These are phyloP conservation scores for Cetoscarus ocellatus DNA, from an alignment of 2,797 vertebrate genomes.

Conservation along the genomic window DNA sequence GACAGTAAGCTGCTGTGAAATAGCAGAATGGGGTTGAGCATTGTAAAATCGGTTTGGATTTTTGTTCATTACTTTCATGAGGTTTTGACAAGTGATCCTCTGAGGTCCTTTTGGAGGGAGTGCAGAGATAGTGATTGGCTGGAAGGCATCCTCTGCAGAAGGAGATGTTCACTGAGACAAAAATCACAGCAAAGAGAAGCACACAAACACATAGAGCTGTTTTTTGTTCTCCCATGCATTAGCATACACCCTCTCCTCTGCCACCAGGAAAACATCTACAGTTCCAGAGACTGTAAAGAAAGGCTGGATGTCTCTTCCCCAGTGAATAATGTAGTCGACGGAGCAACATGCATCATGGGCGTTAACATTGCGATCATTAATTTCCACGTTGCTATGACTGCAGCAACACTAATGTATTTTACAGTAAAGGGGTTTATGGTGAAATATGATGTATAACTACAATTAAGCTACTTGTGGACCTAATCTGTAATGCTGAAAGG, in stretches of 20 bases:
- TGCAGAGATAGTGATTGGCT: constrained; percentile 44
- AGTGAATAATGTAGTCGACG: constrained; percentile 32
- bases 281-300: constrained; percentile 14
- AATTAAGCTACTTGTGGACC: background rate
- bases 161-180: constrained; percentile 32
- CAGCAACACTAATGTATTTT: background rate
- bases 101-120: constrained; percentile 42
- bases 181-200: constrained; percentile 36
- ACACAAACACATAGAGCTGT: constrained; percentile 32
- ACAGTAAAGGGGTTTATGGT: too few relatives aligned
- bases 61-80: constrained; percentile 59
- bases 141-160: constrained; percentile 41
- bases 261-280: constrained; percentile 43
- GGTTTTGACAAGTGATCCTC: constrained; percentile 43
- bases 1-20: constrained; percentile 62
- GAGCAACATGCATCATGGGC: constrained; percentile 35
- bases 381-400: constrained; percentile 9
- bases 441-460: background rate
- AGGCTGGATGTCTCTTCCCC: constrained; percentile 8
- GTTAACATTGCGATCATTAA: background rate
- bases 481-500: background rate
- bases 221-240: constrained; percentile 52
- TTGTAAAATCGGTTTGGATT: constrained; percentile 44
- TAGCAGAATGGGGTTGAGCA: constrained; percentile 58
- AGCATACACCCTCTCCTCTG: constrained; percentile 39